Conservation (phyloP, 2,113 vertebrate species). For the Candoia aspera region DNA sequence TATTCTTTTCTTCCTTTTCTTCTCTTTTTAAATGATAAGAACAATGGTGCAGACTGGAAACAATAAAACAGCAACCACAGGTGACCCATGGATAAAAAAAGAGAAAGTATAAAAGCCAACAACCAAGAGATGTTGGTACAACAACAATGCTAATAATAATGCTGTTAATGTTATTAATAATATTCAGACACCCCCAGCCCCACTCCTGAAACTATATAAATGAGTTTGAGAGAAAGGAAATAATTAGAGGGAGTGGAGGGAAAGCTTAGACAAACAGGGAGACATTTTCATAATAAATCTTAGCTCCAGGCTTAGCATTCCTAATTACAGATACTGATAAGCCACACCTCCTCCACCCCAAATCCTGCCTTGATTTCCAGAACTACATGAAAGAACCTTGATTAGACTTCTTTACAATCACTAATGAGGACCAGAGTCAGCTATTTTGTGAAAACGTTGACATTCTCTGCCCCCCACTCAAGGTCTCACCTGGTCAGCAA, state of each 20-base stretch:
- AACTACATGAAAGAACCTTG: background rate
- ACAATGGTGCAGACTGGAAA: background rate
- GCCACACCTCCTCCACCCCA: background rate
- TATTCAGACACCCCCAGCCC: background rate
- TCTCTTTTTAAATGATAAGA: background rate
- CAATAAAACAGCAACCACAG: background rate
- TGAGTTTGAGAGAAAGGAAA: background rate
- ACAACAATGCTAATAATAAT: background rate
- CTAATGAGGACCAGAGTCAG: background rate
- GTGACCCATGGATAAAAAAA: background rate
- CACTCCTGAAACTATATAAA: background rate
- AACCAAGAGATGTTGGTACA: background rate
- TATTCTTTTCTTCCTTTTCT: background rate
- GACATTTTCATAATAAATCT: background rate
- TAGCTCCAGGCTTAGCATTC: background rate
- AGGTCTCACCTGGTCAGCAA: slow-evolving; percentile 21
- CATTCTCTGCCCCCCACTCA: background rate
- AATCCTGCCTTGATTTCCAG: background rate
- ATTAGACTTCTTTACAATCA: background rate
- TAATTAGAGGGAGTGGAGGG: background rate
- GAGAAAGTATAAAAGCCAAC: background rate
- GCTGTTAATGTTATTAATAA: background rate
- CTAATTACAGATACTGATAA: background rate
- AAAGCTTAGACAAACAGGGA: background rate
- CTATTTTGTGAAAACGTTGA: background rate